Evolutionary conservation across 1,140 invertebrate genomes (phyloP), one percentile per base, ranked within the genome.

Genomic region (Meloidogyne chitwoodi): DNA sequence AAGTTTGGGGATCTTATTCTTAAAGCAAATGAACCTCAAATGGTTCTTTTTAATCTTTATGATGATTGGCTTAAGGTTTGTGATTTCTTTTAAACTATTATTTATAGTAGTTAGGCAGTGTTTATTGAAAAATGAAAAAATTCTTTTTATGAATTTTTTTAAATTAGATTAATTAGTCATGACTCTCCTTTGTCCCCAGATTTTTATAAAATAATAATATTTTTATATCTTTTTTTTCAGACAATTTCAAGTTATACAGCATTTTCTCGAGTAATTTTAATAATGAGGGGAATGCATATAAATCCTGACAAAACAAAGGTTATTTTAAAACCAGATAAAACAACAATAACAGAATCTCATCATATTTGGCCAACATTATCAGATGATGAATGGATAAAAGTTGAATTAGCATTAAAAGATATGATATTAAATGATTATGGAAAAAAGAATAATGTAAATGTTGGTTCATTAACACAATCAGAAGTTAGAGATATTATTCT

Each of bases 391-490:
- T 99, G 97, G 97, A 97, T 99, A 81, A 98, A 98, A 88, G 94
- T 96, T 22, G 97, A 99, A 90, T 94, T 98, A 19, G 93, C 96
- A 83, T 89, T 99, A 1, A 99, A 99, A 88, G 96, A 99, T 89
- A 91, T 99, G 8, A 99, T 99, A 87, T 88, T 99, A 22, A 96
- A 96, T 48, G 97, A 99, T 89, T 99, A 99, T 86, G 96, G 96
- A 84, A 99, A 99, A 89, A 99, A 99, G 90, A 99, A 99, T 89
- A 99, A 99, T 85, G 97, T 99, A 0, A 99, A 99, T 88, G 96
- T 99, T 0, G 95, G 95, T 0, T 99, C 96, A 0, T 89, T 99
- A 14, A 99, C 96, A 0, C 96, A 99, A 87, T 98, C 95, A 0
- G 96, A 99, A 90, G 98, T 99, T 84, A 92, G 96, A 76, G 97